phyloP scores from a whole-genome alignment of 2,888 invertebrate genomes.

The Yponomeuta cagnagella region DNA sequence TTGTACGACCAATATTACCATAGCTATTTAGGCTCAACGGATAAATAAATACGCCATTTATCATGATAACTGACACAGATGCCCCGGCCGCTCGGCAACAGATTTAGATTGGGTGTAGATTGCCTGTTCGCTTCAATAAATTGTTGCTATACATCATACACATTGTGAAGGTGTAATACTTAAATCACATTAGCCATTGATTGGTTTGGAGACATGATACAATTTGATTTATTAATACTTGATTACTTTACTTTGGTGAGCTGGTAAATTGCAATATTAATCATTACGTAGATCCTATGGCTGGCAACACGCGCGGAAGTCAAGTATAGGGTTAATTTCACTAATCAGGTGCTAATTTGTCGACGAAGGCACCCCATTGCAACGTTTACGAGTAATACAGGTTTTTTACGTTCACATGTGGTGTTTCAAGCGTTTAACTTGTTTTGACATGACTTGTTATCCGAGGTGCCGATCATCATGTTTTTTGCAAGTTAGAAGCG shows the following conservation, averaged over 20 bases:
- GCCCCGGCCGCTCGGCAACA: conserved; percentile 52
- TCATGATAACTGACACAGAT: conserved; percentile 72
- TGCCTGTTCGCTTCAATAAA: conserved; percentile 55
- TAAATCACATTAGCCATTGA: conserved; percentile 19
- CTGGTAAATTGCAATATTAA: not conserved
- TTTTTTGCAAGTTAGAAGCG: not conserved
- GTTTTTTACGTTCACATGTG: not conserved
- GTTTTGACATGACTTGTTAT: not conserved
- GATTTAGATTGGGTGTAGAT: conserved; percentile 58
- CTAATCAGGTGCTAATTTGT: conserved; percentile 32
- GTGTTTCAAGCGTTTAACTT: not conserved
- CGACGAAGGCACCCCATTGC: conserved; percentile 21
- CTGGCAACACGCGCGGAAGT: not conserved
- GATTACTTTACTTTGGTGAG: not conserved
- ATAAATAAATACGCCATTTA: conserved; percentile 76
- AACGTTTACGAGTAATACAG: not conserved
- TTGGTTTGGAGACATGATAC: conserved; percentile 15
- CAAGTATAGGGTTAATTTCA: conserved; percentile 22
- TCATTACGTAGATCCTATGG: not conserved
- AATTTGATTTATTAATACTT: conserved; percentile 11
- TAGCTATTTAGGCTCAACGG: conserved; percentile 75
- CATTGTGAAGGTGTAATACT: conserved; percentile 38
- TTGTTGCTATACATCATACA: conserved; percentile 55
- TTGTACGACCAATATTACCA: conserved; percentile 76
- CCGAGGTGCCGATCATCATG: not conserved